Conservation (phyloP, 2,888 invertebrate genomes). For the Tetramorium bicarinatum region DNA sequence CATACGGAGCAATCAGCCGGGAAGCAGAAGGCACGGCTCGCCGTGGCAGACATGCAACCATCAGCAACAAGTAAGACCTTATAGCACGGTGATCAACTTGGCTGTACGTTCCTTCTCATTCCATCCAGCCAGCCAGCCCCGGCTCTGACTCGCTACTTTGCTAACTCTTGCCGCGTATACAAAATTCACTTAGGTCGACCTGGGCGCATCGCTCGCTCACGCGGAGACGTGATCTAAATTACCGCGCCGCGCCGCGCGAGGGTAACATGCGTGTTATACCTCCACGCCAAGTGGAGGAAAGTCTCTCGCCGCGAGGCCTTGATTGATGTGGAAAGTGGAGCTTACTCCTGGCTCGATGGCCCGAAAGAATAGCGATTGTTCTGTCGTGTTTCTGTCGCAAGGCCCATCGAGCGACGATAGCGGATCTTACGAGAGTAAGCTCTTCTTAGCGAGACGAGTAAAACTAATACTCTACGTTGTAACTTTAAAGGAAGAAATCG, state of each 20-base stretch:
- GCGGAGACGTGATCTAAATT: conserved; percentile 64
- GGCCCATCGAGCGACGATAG: conserved; percentile 5
- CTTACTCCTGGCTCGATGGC: conserved; percentile 10
- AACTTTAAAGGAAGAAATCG: background rate
- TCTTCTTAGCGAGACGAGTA: background rate
- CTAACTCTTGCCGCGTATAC: conserved; percentile 66
- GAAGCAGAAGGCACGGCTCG: conserved; percentile 79
- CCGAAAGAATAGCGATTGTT: conserved; percentile 34
- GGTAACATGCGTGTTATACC: conserved; percentile 43
- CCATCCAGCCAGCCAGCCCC: conserved; percentile 36
- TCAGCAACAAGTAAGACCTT: conserved; percentile 85
- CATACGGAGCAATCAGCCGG: conserved; percentile 79
- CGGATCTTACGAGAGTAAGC: background rate
- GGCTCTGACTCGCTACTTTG: conserved; percentile 45
- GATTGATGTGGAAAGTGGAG: conserved; percentile 53
- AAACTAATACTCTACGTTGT: background rate
- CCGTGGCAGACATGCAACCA: conserved; percentile 83
- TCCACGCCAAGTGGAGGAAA: conserved; percentile 36
- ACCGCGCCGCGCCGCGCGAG: conserved; percentile 6
- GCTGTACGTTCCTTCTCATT: conserved; percentile 53
- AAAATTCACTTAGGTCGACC: conserved; percentile 68
- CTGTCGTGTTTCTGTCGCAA: background rate
- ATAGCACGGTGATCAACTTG: conserved; percentile 74
- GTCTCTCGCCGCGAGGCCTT: conserved; percentile 30
- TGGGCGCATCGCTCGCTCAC: conserved; percentile 27